A percentile compares a stretch with the other conserved stretches of the same genome.
Conservation (phyloP, 2,797 vertebrate genomes). For the Myripristis jacobus region DNA sequence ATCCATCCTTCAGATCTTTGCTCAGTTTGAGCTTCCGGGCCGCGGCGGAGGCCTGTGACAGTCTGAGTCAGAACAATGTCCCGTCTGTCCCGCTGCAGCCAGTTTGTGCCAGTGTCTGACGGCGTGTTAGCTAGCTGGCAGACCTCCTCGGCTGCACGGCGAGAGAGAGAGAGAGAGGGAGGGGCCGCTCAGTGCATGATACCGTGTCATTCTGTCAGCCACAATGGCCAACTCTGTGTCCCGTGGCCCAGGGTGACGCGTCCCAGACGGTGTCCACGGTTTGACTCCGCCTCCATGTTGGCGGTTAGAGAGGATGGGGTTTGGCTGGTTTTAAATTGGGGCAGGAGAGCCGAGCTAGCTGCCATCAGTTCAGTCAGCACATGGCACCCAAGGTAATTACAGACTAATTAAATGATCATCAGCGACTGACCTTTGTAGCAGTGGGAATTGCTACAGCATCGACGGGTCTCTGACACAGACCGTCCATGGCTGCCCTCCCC, state of each 20-base stretch:
- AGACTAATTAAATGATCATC: no score
- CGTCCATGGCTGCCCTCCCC: no score
- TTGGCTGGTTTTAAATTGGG: background rate
- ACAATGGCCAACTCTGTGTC: constrained; percentile 43
- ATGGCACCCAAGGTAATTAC: no score
- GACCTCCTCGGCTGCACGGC: constrained; percentile 37
- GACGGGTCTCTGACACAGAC: no score
- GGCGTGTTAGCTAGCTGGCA: constrained; percentile 35
- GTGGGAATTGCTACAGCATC: no score
- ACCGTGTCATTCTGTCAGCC: constrained; percentile 32
- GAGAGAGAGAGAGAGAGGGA: constrained; percentile 22
- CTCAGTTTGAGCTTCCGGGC: constrained; percentile 34
- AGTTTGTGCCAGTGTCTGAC: constrained; percentile 66
- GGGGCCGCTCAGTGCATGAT: constrained; percentile 29
- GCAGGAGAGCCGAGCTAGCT: background rate
- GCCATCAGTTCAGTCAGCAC: background rate
- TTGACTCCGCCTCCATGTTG: background rate
- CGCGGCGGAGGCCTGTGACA: constrained; percentile 19
- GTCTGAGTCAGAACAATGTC: constrained; percentile 66
- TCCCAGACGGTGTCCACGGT: background rate
- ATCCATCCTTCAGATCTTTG: constrained; percentile 24
- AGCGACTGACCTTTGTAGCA: no score
- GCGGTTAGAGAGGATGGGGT: background rate
- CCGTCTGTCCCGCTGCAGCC: constrained; percentile 68
- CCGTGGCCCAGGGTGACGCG: constrained; percentile 21